Evolutionary conservation across 2,113 vertebrate species (phyloP).

Genomic region (Abramis brama): DNA sequence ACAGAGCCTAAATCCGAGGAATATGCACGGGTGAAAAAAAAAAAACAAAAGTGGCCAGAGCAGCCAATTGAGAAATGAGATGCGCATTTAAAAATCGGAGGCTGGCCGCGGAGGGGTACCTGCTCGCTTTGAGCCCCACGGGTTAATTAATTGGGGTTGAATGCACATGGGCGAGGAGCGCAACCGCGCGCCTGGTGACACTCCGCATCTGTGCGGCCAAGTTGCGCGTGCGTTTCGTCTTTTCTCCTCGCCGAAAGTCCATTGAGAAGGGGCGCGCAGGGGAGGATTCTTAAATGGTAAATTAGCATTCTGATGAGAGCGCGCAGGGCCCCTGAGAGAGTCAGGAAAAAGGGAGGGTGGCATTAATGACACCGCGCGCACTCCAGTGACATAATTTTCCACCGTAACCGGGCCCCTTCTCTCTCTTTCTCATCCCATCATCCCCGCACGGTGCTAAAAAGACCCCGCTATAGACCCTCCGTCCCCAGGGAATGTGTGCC

Average conservation of each 20-base stretch:
- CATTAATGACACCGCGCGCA: conserved; percentile 83
- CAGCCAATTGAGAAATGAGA: conserved; percentile 92
- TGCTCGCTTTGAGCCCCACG: conserved; percentile 86
- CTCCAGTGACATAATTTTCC: conserved; percentile 83
- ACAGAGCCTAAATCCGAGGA: conserved; percentile 76
- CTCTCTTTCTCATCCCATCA: conserved; percentile 44
- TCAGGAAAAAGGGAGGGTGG: conserved; percentile 36
- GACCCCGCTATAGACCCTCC: conserved; percentile 62
- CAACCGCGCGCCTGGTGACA: conserved; percentile 86
- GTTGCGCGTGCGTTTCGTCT: conserved; percentile 25
- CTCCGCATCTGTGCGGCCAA: conserved; percentile 89
- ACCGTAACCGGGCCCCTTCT: conserved; percentile 59
- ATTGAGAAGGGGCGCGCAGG: conserved; percentile 77
- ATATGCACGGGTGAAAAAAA: conserved; percentile 75
- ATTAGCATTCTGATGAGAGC: conserved; percentile 99
- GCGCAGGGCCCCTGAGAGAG: conserved; percentile 51
- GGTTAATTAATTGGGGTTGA: conserved; percentile 96
- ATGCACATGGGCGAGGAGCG: conserved; percentile 78
- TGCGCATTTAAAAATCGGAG: conserved; percentile 97
- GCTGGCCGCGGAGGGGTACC: conserved; percentile 86
- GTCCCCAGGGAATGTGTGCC: conserved; percentile 60
- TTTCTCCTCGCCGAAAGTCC: conserved; percentile 73
- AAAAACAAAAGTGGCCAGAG: conserved; percentile 80
- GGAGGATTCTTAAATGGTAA: conserved; percentile 94
- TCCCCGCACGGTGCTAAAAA: conserved; percentile 69